These are phyloP conservation scores for Luidia sarsii DNA, from an alignment of 53 echinoderm and acorn worm genomes.

Conservation along the genomic window DNA sequence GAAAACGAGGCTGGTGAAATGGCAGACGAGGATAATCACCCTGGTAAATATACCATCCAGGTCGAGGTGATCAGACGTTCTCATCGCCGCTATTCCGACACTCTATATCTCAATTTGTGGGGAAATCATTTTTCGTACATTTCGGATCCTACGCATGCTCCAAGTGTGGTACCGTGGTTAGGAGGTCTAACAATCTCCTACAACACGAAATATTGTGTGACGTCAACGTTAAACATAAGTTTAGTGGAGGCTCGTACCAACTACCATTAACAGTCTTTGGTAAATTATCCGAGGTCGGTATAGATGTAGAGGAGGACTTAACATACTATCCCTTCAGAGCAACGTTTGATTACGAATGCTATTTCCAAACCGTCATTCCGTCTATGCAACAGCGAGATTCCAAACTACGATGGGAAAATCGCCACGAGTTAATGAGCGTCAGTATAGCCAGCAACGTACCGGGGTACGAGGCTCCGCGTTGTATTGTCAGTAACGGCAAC, in stretches of 20 bases:
- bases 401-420: background rate
- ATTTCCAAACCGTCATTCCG: slow-evolving; percentile 3
- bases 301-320: background rate
- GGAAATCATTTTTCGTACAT: slow-evolving; percentile 41
- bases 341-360: slow-evolving; percentile 46
- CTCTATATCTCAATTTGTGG: slow-evolving; percentile 35
- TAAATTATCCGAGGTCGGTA: slow-evolving; percentile 41
- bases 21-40: background rate
- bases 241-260: slow-evolving; percentile 26
- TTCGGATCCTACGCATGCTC: slow-evolving; percentile 16
- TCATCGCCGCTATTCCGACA: background rate
- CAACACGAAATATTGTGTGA: slow-evolving; percentile 56
- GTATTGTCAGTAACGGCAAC: slow-evolving; percentile 7
- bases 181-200: background rate
- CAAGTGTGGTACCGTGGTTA: background rate
- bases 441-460: slow-evolving; percentile 49
- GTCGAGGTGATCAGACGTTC: slow-evolving; percentile 47
- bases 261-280: slow-evolving; percentile 34
- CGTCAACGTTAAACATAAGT: slow-evolving; percentile 23
- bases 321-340: slow-evolving; percentile 25
- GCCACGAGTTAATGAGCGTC: slow-evolving; percentile 30
- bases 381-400: background rate
- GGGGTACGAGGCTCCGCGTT: background rate
- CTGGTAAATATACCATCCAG: background rate
- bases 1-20: background rate